Evolutionary conservation across 2,113 vertebrate species (phyloP).

Genomic region (Egretta garzetta): DNA sequence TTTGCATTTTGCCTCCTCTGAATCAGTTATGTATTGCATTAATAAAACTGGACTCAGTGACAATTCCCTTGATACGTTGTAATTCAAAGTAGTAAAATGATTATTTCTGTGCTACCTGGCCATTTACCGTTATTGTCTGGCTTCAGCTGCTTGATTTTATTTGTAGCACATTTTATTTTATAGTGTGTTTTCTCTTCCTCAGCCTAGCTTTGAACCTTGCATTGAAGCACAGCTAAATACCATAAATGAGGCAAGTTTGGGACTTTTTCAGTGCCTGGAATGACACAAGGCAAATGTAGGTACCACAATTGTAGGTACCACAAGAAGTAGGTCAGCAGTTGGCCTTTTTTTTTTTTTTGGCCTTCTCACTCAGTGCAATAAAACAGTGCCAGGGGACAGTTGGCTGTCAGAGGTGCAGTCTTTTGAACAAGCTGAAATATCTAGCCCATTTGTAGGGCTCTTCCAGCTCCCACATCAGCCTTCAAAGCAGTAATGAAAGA

Average conservation of each 20-base stretch:
- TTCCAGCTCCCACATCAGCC: not conserved
- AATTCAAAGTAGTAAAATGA: not conserved
- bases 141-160: not conserved
- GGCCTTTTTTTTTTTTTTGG: not conserved
- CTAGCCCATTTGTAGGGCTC: not conserved
- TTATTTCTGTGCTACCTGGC: conserved; percentile 12
- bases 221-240: not conserved
- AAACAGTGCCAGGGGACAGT: not conserved
- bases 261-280: not conserved
- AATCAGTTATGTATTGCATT: conserved; percentile 18
- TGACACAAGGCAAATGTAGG: not conserved
- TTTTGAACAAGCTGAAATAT: not conserved
- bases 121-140: not conserved
- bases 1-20: not conserved
- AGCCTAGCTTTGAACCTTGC: not conserved
- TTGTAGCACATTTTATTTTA: not conserved
- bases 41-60: conserved; percentile 41
- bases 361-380: not conserved
- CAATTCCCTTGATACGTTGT: conserved; percentile 1
- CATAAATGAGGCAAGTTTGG: not conserved
- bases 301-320: not conserved
- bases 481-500: not conserved
- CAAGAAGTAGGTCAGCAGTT: not conserved
- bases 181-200: not conserved
- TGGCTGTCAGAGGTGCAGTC: not conserved